phyloP scores from a whole-genome alignment of 2,797 vertebrate species.

The Trichosurus vulpecula region DNA sequence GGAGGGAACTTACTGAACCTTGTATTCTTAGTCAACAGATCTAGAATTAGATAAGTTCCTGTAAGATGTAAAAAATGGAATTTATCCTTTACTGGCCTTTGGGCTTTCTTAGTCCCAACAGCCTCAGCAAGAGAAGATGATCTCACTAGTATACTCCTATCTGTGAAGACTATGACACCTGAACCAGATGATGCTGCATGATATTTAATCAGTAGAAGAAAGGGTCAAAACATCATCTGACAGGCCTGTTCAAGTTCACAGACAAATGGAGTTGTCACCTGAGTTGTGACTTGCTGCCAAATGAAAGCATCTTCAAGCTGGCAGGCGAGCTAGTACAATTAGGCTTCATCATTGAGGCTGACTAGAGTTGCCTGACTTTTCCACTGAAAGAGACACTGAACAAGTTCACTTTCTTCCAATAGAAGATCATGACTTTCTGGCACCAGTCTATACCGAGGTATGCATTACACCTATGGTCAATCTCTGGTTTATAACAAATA shows the following conservation, averaged over 20 bases:
- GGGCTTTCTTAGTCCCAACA: slow-evolving; percentile 94
- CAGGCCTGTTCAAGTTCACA: slow-evolving; percentile 95
- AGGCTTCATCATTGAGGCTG: slow-evolving; percentile 97
- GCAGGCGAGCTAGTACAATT: slow-evolving; percentile 97
- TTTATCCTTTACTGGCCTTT: slow-evolving; percentile 97
- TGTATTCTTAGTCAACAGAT: slow-evolving; percentile 96
- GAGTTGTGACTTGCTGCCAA: slow-evolving; percentile 97
- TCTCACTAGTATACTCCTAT: slow-evolving; percentile 95
- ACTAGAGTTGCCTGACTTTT: slow-evolving; percentile 93
- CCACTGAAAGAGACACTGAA: slow-evolving; percentile 98
- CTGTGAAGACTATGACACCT: slow-evolving; percentile 95
- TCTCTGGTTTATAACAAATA: no score
- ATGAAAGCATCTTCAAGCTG: slow-evolving; percentile 96
- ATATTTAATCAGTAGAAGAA: slow-evolving; percentile 96
- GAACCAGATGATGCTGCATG: slow-evolving; percentile 99
- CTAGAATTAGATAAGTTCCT: slow-evolving; percentile 98
- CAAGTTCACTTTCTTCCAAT: slow-evolving; percentile 90
- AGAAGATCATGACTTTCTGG: no score
- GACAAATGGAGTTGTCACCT: slow-evolving; percentile 98
- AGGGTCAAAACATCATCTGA: slow-evolving; percentile 92
- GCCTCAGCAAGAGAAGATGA: slow-evolving; percentile 95
- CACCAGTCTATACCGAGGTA: no score
- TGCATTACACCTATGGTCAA: no score
- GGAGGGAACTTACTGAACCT: slow-evolving; percentile 86
- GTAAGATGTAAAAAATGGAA: slow-evolving; percentile 98